Evolutionary conservation across 2,113 vertebrate genomes (phyloP).

Genomic region (Gallinago paraguaiae): DNA sequence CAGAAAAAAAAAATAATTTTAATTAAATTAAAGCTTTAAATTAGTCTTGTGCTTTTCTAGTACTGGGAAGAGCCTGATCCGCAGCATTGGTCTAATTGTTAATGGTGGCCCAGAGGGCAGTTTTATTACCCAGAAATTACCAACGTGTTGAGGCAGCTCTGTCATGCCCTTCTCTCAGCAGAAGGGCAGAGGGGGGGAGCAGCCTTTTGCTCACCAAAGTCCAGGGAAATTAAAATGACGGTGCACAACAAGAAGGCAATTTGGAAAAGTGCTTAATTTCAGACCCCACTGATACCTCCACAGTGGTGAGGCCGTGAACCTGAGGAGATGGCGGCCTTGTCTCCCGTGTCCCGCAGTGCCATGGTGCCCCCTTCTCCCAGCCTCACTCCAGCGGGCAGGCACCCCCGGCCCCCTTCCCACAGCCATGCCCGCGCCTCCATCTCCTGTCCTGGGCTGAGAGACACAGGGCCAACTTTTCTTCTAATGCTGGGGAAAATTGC

Average conservation of each 20-base stretch:
- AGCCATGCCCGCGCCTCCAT: rapidly evolving
- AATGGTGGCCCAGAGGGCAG: background rate
- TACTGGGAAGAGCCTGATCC: background rate
- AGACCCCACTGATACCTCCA: background rate
- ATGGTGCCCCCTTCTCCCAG: background rate
- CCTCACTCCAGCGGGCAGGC: background rate
- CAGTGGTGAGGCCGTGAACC: background rate
- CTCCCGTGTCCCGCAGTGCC: background rate
- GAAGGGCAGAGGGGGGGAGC: background rate
- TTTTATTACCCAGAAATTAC: constrained; percentile 2
- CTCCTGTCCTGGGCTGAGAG: no score
- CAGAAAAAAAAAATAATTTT: background rate
- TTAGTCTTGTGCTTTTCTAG: background rate
- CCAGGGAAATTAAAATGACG: background rate
- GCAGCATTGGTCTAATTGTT: background rate
- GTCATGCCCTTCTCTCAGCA: background rate
- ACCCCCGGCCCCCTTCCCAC: background rate
- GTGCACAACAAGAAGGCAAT: background rate
- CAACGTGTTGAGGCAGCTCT: rapidly evolving
- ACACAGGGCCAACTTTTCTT: no score
- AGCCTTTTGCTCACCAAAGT: background rate
- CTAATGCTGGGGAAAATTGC: no score
- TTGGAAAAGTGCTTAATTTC: background rate
- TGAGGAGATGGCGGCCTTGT: background rate
- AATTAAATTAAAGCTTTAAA: background rate